Evolutionary conservation across 2,888 invertebrate species (phyloP).

Genomic region (Leucophenga maculata): DNA sequence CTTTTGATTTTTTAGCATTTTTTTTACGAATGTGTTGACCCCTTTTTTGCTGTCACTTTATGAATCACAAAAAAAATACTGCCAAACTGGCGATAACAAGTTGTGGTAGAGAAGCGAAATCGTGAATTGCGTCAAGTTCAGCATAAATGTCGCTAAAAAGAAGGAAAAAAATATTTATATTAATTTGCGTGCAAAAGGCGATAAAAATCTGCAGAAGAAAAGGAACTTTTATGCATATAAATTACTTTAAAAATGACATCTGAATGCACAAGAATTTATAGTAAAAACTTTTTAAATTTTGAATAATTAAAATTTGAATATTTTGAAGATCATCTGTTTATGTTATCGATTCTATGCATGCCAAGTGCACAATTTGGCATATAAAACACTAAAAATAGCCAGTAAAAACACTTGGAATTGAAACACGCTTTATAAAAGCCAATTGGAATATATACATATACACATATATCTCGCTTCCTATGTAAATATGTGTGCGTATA

Average conservation of each 20-base stretch:
- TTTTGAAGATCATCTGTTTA: too few relatives aligned
- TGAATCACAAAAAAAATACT: too few relatives aligned
- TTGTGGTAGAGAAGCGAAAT: background rate
- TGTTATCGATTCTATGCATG: too few relatives aligned
- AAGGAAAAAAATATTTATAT: background rate
- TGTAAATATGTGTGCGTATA: background rate
- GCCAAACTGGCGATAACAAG: too few relatives aligned
- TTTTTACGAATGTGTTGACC: constrained; percentile 4
- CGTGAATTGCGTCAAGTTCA: constrained; percentile 1
- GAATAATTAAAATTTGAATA: too few relatives aligned
- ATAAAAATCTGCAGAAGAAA: constrained; percentile 42
- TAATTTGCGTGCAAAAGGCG: constrained; percentile 53
- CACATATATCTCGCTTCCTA: background rate
- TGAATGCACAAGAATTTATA: too few relatives aligned
- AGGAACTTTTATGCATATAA: background rate
- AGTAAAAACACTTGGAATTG: too few relatives aligned
- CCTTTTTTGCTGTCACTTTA: background rate
- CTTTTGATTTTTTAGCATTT: constrained; percentile 37
- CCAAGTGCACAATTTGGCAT: too few relatives aligned
- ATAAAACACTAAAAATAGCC: too few relatives aligned
- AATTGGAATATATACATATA: background rate
- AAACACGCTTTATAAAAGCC: too few relatives aligned
- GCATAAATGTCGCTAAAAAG: background rate
- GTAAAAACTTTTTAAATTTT: too few relatives aligned
- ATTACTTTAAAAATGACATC: background rate